phyloP scores from a whole-genome alignment of 2,888 invertebrate genomes.

The Orthonychiurus folsomi region DNA sequence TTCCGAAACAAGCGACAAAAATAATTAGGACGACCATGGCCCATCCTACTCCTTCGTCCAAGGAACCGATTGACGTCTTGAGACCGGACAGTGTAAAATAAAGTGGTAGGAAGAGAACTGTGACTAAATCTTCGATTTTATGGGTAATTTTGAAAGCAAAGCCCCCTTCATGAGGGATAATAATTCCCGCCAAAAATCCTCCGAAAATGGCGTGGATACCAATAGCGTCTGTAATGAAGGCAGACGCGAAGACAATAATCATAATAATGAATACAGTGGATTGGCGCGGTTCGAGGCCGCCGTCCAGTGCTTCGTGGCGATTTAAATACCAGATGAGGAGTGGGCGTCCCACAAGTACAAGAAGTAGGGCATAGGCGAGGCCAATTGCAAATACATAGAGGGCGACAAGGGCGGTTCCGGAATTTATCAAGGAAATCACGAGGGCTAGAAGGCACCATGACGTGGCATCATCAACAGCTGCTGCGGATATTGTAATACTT shows the following conservation, averaged over 20 bases:
- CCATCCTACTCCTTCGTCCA: conserved; percentile 24
- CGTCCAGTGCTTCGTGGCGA: neutral
- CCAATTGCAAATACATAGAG: conserved; percentile 29
- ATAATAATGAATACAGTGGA: conserved; percentile 22
- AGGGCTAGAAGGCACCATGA: conserved; percentile 31
- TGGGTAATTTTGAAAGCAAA: conserved; percentile 25
- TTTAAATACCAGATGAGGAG: conserved; percentile 18
- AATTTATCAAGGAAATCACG: conserved; percentile 28
- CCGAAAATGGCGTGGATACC: conserved; percentile 34
- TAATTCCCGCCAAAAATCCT: conserved; percentile 26
- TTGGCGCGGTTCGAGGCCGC: conserved; percentile 18
- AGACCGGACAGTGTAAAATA: conserved; percentile 29
- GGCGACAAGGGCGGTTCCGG: conserved; percentile 21
- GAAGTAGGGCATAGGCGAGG: conserved; percentile 19
- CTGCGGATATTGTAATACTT: conserved; percentile 25
- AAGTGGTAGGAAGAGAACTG: conserved; percentile 25
- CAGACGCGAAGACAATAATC: conserved; percentile 21
- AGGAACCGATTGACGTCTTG: conserved; percentile 22
- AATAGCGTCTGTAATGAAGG: conserved; percentile 30
- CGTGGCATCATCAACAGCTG: conserved; percentile 27
- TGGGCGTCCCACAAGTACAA: conserved; percentile 22
- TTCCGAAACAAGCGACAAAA: conserved; percentile 26
- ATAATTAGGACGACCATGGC: conserved; percentile 22
- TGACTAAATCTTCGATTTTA: conserved; percentile 29
- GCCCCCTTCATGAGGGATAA: conserved; percentile 28